These are phyloP conservation scores for Lepisosteus oculatus DNA, from an alignment of 2,113 vertebrate species.

Conservation along the genomic window DNA sequence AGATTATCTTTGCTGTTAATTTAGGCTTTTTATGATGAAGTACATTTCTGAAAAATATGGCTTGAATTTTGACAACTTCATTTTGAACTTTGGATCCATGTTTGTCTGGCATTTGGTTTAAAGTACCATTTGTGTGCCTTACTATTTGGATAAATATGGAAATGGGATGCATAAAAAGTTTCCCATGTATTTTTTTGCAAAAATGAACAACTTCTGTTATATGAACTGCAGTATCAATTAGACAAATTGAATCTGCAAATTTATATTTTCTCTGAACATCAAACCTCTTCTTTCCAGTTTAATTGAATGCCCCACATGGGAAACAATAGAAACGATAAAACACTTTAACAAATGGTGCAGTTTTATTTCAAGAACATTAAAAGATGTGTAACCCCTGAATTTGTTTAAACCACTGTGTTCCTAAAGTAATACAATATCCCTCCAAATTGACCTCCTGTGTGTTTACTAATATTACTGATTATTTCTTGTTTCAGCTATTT, in stretches of 20 bases:
- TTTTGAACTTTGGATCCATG: constrained; percentile 2
- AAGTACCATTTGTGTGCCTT: background rate
- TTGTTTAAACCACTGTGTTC: constrained; percentile 11
- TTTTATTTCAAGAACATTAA: background rate
- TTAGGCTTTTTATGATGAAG: too few relatives aligned
- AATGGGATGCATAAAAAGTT: too few relatives aligned
- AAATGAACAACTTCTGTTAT: too few relatives aligned
- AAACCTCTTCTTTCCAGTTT: too few relatives aligned
- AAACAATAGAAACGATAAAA: background rate
- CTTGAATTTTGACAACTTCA: background rate
- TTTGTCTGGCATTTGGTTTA: constrained; percentile 9
- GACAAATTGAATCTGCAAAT: too few relatives aligned
- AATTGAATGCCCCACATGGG: too few relatives aligned
- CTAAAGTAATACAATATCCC: constrained; percentile 29
- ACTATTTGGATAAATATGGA: constrained; percentile 4
- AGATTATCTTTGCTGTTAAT: too few relatives aligned
- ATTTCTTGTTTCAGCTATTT: constrained; percentile 98
- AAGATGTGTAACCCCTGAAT: background rate
- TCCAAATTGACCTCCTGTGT: constrained; percentile 51
- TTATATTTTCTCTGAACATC: too few relatives aligned
- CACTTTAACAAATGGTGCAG: background rate
- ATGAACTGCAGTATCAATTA: too few relatives aligned
- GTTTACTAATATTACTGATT: constrained; percentile 83
- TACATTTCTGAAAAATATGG: too few relatives aligned
- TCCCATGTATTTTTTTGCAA: too few relatives aligned